Base-by-base conservation (phyloP, 2,888 invertebrate species). In the Pimpla rufipes region DNA sequence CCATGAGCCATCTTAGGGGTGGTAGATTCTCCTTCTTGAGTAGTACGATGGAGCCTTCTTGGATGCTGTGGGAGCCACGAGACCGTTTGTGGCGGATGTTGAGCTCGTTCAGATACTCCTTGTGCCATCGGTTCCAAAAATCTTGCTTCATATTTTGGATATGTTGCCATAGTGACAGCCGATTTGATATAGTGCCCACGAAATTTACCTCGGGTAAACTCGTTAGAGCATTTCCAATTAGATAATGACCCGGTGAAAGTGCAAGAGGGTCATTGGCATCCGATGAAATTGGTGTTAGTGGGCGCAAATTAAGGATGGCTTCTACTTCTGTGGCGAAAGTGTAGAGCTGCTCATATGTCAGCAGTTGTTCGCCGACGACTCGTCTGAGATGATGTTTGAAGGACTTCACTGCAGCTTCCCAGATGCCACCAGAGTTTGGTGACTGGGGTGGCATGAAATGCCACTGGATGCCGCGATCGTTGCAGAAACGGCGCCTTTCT, bases 161-260 rank as follows among this genome's bases (percentile, higher is more conserved):
- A 45, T 84, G 84, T 47, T 84, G 77, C 81, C 85, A 84, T 1
- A 16, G 50, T 11, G 81, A 84, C n/a, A 81, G 59, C 16, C 76
- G 71, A 75, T 84, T 84, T 2, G 52, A 64, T n/a, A 71, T 71
- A 47, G 76, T 81, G 8, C 40, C 29, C 16, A 18, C 21, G 13
- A 77, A 16, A 37, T 83, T 75, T 1, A 45, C 18, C 23, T 81
- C 68, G 13, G 79, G 76, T 52, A 80, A 52, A 55, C 76, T 78
- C 62, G 81, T 85, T 55, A 79, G 59, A 6, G 79, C 50, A 79
- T 85, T 79, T 37, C 85, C 82, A 13, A 84, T 84, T 10, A 85
- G 66, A 74, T 78, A 85, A 68, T 85, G 84, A 29, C 62, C 71
- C 16, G 85, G 85, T 21, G 84, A 75, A n/a, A 84, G 64, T 37